These are phyloP conservation scores for Tapirus indicus DNA, from an alignment of 2,797 vertebrate genomes.

Conservation along the genomic window DNA sequence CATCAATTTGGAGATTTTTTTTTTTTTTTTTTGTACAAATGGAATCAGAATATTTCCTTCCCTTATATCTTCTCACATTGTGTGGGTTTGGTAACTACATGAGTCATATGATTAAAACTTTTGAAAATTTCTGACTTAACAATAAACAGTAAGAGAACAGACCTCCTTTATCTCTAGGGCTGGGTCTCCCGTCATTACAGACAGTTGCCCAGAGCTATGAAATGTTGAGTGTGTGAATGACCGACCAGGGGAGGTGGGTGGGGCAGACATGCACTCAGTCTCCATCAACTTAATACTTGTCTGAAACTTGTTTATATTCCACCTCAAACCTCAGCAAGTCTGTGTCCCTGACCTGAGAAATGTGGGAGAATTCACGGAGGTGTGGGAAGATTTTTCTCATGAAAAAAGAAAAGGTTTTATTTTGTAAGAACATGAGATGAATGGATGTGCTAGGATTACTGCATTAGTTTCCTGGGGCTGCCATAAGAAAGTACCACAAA, in stretches of 20 bases:
- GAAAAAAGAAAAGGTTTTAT: constrained; percentile 52
- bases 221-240: background rate
- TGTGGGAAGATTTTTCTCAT: background rate
- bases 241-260: background rate
- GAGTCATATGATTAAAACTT: constrained; percentile 80
- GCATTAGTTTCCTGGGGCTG: background rate
- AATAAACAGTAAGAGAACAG: constrained; percentile 71
- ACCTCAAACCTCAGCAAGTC: background rate
- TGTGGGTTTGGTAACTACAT: constrained; percentile 60
- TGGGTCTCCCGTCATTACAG: background rate
- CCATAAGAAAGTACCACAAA: background rate
- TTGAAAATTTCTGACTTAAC: constrained; percentile 56
- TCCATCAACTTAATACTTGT: background rate
- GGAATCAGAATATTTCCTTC: constrained; percentile 51
- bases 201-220: constrained; percentile 1
- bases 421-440: background rate
- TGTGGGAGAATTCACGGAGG: background rate
- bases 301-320: background rate
- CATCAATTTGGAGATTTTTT: background rate
- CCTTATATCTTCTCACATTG: constrained; percentile 43
- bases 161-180: constrained; percentile 59
- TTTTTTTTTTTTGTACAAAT: background rate
- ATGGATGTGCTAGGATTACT: background rate
- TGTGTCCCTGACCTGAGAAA: background rate
- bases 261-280: background rate